These are phyloP conservation scores for Actias luna DNA, from an alignment of 2,888 invertebrate genomes.

Conservation along the genomic window DNA sequence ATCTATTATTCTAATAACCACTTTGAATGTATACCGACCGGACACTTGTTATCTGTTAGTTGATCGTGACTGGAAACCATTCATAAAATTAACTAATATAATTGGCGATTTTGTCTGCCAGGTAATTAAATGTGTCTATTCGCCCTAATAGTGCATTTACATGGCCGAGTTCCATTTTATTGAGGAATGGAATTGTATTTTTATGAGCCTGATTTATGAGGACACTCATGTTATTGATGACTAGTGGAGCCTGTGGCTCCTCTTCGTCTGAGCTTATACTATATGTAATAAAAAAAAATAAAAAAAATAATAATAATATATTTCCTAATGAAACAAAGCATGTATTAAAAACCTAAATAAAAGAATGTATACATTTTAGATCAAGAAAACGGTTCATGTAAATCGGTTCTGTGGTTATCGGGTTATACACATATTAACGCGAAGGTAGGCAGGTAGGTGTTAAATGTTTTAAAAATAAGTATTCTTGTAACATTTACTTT, in stretches of 20 bases:
- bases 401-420: too few relatives aligned
- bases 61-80: constrained; percentile 6
- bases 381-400: too few relatives aligned
- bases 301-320: too few relatives aligned
- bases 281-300: too few relatives aligned
- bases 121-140: constrained; percentile 22
- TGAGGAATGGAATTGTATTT: constrained; percentile 1
- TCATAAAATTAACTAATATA: constrained; percentile 5
- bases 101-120: neutral
- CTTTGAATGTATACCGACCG: neutral
- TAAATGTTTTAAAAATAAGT: too few relatives aligned
- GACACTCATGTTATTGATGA: neutral
- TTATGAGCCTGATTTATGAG: constrained; percentile 1
- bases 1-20: neutral
- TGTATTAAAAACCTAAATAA: too few relatives aligned
- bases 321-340: too few relatives aligned
- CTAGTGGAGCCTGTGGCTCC: neutral
- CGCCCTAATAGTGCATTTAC: constrained; percentile 20
- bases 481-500: too few relatives aligned
- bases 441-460: too few relatives aligned
- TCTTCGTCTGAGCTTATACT: too few relatives aligned
- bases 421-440: too few relatives aligned
- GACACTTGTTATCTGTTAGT: neutral
- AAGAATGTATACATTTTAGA: too few relatives aligned
- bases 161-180: constrained; percentile 1